Percentiles rank a stretch among this genome's conserved stretches.
These are phyloP conservation scores for Lordiphosa stackelbergi DNA, from an alignment of 1,140 invertebrate genomes.

Conservation along the genomic window DNA sequence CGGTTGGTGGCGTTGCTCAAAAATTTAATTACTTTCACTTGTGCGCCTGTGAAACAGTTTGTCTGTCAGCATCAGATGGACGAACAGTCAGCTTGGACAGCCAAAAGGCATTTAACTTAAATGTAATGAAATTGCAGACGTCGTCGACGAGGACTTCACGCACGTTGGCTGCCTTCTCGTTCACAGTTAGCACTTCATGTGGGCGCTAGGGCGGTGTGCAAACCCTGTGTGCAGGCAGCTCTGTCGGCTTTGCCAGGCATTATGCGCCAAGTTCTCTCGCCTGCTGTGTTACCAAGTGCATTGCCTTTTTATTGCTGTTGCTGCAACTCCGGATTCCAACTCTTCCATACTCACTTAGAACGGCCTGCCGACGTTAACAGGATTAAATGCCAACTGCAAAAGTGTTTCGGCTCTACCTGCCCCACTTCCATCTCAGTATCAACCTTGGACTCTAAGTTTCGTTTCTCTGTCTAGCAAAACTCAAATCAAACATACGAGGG, in stretches of 20 bases:
- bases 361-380: slow-evolving; percentile 22
- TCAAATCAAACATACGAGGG: slow-evolving; percentile 48
- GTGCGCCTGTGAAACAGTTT: slow-evolving; percentile 49
- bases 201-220: slow-evolving; percentile 1
- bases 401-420: slow-evolving; percentile 15
- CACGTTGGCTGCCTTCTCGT: slow-evolving; percentile 30
- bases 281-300: slow-evolving; percentile 35
- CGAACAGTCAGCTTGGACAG: background rate
- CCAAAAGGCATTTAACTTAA: slow-evolving; percentile 65
- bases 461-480: slow-evolving; percentile 5
- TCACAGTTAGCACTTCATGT: slow-evolving; percentile 21
- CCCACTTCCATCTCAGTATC: slow-evolving; percentile 4
- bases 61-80: slow-evolving; percentile 36
- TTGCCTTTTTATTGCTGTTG: slow-evolving; percentile 34
- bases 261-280: slow-evolving; percentile 52
- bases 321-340: slow-evolving; percentile 3
- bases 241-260: slow-evolving; percentile 45
- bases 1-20: slow-evolving; percentile 39
- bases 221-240: background rate
- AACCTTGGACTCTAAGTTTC: background rate
- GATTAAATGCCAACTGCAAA: slow-evolving; percentile 48
- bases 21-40: slow-evolving; percentile 75
- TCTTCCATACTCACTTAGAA: background rate
- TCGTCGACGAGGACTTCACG: slow-evolving; percentile 29
- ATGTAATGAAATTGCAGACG: slow-evolving; percentile 67